Evolutionary conservation across 30 jellyfish, hydroid and myxozoan genomes (phyloP).

Genomic region (Sanderia malayensis): DNA sequence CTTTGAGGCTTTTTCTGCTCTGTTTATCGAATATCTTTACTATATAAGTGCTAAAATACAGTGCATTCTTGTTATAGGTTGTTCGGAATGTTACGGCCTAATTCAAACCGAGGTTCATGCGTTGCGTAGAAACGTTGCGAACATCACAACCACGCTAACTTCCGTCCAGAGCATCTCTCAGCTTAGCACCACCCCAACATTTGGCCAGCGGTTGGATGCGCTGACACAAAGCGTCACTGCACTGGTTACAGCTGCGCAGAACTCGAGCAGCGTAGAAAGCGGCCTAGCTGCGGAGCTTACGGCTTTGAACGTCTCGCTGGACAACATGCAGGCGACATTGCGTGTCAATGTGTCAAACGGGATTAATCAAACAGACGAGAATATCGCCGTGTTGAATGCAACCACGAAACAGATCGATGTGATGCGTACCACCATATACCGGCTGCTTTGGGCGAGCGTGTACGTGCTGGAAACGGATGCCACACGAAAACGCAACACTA

Average conservation of each 20-base stretch:
- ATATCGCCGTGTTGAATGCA: slow-evolving; percentile 16
- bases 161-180: slow-evolving; percentile 33
- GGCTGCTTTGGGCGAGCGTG: slow-evolving; percentile 51
- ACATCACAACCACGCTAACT: slow-evolving; percentile 23
- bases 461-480: slow-evolving; percentile 40
- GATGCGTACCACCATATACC: slow-evolving; percentile 10
- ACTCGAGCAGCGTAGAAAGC: slow-evolving; percentile 39
- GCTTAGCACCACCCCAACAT: slow-evolving; percentile 27
- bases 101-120: slow-evolving; percentile 72
- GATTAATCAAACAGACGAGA: slow-evolving; percentile 18
- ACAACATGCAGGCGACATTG: slow-evolving; percentile 40
- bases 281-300: slow-evolving; percentile 50
- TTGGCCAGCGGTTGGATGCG: slow-evolving; percentile 33
- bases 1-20: no score
- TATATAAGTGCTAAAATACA: no score
- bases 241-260: slow-evolving; percentile 25
- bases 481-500: neutral
- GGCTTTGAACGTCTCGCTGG: slow-evolving; percentile 42
- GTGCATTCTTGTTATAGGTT: no score
- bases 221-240: slow-evolving; percentile 25
- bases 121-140: slow-evolving; percentile 38
- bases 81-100: slow-evolving; percentile 73
- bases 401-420: slow-evolving; percentile 16
- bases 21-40: no score
- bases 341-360: slow-evolving; percentile 31